Evolutionary conservation across 2,797 vertebrate species (phyloP).

Genomic region (Sternarchorhynchus goeldii): DNA sequence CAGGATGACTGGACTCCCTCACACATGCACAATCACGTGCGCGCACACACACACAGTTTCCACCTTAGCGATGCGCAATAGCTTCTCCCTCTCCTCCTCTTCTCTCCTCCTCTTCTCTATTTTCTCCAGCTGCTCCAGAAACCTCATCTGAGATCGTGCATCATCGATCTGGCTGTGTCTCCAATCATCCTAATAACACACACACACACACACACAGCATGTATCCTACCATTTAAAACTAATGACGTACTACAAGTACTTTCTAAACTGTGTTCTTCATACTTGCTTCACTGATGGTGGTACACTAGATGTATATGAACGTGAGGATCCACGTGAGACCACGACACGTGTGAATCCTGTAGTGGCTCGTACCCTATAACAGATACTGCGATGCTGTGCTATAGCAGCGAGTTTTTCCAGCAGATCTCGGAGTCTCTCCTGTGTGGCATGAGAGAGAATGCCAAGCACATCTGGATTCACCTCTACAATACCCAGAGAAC

Average conservation of each 20-base stretch:
- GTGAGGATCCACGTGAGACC: background rate
- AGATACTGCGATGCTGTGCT: conserved; percentile 81
- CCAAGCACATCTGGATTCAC: conserved; percentile 87
- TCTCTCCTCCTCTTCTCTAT: conserved; percentile 86
- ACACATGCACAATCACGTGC: no score
- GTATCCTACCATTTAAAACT: background rate
- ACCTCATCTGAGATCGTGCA: conserved; percentile 86
- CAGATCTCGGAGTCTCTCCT: conserved; percentile 85
- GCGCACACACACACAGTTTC: conserved; percentile 35
- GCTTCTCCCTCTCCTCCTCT: conserved; percentile 85
- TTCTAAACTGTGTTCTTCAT: no score
- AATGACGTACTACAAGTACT: no score
- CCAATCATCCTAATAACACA: conserved; percentile 74
- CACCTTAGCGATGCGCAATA: conserved; percentile 88
- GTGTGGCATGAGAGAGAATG: conserved; percentile 90
- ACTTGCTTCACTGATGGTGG: background rate
- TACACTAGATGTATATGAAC: background rate
- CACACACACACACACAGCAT: conserved; percentile 10
- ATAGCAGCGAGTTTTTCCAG: conserved; percentile 85
- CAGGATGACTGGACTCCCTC: conserved; percentile 48
- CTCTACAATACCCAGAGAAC: conserved; percentile 78
- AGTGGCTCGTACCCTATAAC: conserved; percentile 41
- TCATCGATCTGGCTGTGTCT: conserved; percentile 79
- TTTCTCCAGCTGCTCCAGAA: conserved; percentile 88
- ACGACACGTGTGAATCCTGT: background rate